Base-by-base conservation (phyloP, 2,888 invertebrate species). In the Epirrhoe alternata region DNA sequence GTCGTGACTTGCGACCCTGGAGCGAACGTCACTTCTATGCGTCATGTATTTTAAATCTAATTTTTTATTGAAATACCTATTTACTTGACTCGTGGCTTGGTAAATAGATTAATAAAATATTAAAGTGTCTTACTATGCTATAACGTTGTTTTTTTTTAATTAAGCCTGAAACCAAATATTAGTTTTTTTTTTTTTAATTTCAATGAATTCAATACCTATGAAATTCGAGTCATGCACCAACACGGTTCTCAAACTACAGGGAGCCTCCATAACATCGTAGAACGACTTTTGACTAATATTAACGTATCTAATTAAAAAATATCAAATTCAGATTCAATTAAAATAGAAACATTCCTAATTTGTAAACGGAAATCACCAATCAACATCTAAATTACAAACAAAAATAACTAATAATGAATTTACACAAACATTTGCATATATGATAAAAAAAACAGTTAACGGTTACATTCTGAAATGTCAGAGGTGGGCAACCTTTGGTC, bases 401-500 rank as follows among this genome's bases (percentile, higher is more conserved):
- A 63, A 60, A 56, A 60, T 54, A 33, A 51, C 55, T 45, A 47
- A 55, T 50, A 64, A 17, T 54, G 60, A 45, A 51, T 52, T 55
- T 35, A 54, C 62, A 30, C 47, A 56, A 56, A 47, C 33, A 72
- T 74, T 72, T 71, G 56, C 68, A 71, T 74, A 70, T 69, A 68
- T 65, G 65, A 64, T 69, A 71, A 69, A 73, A 52, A 72, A 74
- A 69, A 73, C 74, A 74, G 76, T 76, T 74, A 76, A 69, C 74
- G 73, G 73, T 74, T 76, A 72, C 70, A 62, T 61, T 72, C 62
- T 60, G 60, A 84, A 87, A 87, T 86, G 88, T 86, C 88, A 87
- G 83, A 86, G 89, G 87, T 88, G 80, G 79, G 74, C 83, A 86
- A 87, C 87, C 89, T 87, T 82, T 66, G 59, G 62, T 59, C 66